Evolutionary conservation across 2,888 invertebrate species (phyloP), one percentile per base, ranked within the genome.

Genomic region (Allophyes oxyacanthae): DNA sequence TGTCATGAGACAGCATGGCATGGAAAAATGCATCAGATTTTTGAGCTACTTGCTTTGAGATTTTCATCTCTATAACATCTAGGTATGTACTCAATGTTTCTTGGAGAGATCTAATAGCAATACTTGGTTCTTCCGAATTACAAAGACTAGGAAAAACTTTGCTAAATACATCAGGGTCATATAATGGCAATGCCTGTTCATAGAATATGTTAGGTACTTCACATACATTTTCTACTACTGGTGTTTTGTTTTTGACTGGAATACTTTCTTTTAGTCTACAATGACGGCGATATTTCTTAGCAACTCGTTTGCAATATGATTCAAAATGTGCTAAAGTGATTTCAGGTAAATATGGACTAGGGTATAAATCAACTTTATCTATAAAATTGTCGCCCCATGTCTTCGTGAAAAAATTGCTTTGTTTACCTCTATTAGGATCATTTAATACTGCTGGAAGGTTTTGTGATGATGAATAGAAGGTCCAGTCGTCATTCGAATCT

Each of bases 1-100:
- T 97, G 86, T 99, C 99, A 90, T 99, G 99, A 6, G 99, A 99
- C 51, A 99, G 97, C 97, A 99, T 99, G 0, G 99, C 99, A 89
- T 98, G 97, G 86, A 99, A 99, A 93, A 99, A 99, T 13, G 99
- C 99, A 76, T 98, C 98, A 8, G 99, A 99, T 86, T 99, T 98
- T 79, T 97, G 97, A 26, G 99, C 98, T 50, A 99, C 96, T 94
- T 99, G 99, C 78, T 97, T 96, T 5, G 98, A 98, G 84, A 99
- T 98, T 89, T 98, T 97, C 81, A 98, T 97, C 91, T 99, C 99
- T 42, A 99, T 98, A 58, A 98, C 96, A 94, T 99, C 99, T 81
- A 99, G 94, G 88, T 99, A 99, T 85, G 98, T 98, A 83, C 98
- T 98, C 37, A 99, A 92, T 89, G 97, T 97, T 92, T 99, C 98